Conservation (phyloP, 2,797 vertebrate genomes). For the Arctocebus calabarensis region DNA sequence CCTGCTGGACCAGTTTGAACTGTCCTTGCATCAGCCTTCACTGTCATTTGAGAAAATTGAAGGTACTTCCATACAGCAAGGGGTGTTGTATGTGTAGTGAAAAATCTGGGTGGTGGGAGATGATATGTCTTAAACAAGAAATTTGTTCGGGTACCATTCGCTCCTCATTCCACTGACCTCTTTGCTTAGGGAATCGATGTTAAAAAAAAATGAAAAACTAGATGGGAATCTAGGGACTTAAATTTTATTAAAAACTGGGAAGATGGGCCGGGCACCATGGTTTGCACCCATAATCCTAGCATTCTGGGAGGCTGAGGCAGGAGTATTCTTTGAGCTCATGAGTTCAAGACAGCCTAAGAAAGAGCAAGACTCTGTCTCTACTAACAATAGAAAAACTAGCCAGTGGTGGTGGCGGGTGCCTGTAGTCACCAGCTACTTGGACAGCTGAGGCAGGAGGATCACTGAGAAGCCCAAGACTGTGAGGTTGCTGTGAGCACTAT, state of each 20-base stretch:
- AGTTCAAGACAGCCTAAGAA: no score
- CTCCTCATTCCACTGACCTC: neutral
- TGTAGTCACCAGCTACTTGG: no score
- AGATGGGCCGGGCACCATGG: neutral
- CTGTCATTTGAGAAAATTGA: neutral
- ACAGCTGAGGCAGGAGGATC: no score
- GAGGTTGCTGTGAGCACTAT: no score
- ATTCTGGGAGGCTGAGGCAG: no score
- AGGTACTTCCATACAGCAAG: neutral
- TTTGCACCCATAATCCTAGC: no score
- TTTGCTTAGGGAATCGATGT: neutral
- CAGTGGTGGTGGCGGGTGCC: no score
- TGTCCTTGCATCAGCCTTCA: neutral
- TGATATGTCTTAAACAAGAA: neutral
- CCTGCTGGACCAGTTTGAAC: neutral
- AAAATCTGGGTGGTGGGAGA: neutral
- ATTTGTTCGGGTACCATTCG: neutral
- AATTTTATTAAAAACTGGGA: neutral
- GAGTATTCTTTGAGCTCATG: no score
- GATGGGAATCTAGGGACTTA: neutral
- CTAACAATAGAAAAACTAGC: no score
- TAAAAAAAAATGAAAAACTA: neutral
- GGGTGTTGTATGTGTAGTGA: neutral
- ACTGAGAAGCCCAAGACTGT: no score
- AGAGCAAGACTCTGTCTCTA: no score